Evolutionary conservation across 2,797 vertebrate species (phyloP).

Genomic region (Ara ararauna): DNA sequence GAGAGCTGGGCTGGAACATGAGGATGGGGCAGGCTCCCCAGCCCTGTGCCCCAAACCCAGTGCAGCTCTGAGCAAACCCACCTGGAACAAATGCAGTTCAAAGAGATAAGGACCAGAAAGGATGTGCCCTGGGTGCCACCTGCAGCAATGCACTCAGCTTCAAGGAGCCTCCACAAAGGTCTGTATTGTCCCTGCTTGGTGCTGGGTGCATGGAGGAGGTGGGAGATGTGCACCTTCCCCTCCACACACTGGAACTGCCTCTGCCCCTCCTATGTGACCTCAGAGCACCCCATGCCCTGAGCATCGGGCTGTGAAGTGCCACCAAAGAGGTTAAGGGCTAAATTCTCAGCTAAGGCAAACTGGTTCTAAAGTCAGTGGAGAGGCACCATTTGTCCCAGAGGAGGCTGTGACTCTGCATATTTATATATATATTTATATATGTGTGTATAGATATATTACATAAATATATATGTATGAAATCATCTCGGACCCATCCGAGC

Average conservation of each 20-base stretch:
- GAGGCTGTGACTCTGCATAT: background rate
- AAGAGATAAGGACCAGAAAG: rapidly evolving
- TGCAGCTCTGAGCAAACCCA: background rate
- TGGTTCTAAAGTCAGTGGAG: background rate
- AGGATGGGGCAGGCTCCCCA: background rate
- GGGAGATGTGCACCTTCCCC: background rate
- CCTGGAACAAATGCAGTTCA: background rate
- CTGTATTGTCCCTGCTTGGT: background rate
- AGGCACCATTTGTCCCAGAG: background rate
- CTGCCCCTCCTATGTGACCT: background rate
- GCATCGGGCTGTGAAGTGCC: background rate
- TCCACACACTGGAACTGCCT: background rate
- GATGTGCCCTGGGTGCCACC: background rate
- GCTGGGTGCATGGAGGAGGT: background rate
- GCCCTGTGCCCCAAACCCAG: background rate
- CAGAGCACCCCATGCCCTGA: rapidly evolving
- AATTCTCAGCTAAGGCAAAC: background rate
- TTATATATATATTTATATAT: slow-evolving; percentile 29
- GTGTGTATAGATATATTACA: slow-evolving; percentile 57
- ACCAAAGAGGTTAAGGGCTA: background rate
- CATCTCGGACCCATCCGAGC: slow-evolving; percentile 46
- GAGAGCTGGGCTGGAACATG: background rate
- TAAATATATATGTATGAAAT: slow-evolving; percentile 66
- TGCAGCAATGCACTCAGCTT: background rate
- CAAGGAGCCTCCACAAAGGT: background rate